These are phyloP conservation scores for Acanthornis magna DNA, from an alignment of 2,797 vertebrate species.

Conservation along the genomic window DNA sequence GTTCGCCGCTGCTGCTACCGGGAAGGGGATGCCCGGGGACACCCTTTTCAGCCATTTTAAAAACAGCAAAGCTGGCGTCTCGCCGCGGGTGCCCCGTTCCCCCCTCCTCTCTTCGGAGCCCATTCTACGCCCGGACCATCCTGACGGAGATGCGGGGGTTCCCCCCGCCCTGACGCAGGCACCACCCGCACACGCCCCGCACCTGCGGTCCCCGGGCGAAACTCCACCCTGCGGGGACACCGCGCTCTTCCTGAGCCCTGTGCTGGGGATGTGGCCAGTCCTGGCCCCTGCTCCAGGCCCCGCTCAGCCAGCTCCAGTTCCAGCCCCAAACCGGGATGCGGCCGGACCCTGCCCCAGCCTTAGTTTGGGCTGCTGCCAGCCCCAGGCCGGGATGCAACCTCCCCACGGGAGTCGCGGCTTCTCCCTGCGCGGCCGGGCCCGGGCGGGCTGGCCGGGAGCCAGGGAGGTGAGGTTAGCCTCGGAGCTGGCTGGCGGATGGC, in stretches of 20 bases:
- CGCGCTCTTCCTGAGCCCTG: neutral
- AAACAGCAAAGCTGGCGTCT: neutral
- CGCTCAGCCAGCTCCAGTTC: neutral
- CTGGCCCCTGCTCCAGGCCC: neutral
- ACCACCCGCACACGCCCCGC: neutral
- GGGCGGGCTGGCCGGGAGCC: neutral
- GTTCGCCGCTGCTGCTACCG: neutral
- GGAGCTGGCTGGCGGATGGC: neutral
- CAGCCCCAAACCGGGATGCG: neutral
- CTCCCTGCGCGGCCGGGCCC: neutral
- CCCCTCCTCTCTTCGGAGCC: neutral
- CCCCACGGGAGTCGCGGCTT: neutral
- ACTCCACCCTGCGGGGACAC: neutral
- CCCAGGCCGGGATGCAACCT: neutral
- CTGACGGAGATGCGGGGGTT: neutral
- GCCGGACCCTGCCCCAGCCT: neutral
- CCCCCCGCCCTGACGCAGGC: neutral
- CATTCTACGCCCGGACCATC: neutral
- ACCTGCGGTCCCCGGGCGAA: neutral
- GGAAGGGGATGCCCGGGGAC: conserved; percentile 6
- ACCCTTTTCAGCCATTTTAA: conserved; percentile 52
- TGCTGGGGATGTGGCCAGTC: neutral
- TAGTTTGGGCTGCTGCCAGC: neutral
- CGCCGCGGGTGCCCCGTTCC: neutral
- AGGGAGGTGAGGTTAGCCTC: neutral